These are phyloP conservation scores for Gibbula magus DNA, from an alignment of 2,888 invertebrate species.

Conservation along the genomic window DNA sequence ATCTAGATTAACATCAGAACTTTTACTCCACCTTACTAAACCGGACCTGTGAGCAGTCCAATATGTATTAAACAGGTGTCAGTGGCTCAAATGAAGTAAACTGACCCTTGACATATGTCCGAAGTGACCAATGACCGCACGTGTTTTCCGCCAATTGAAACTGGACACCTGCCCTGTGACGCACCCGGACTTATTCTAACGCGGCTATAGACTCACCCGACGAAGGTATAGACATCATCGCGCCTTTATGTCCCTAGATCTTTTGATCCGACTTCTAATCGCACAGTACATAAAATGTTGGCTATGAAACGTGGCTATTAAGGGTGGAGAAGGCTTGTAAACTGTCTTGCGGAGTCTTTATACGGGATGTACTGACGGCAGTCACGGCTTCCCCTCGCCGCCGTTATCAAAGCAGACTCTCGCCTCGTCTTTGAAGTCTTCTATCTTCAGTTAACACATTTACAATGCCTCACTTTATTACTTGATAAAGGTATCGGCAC, in stretches of 20 bases:
- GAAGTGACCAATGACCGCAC: too few relatives aligned
- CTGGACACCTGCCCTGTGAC: neutral
- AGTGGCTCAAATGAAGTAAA: too few relatives aligned
- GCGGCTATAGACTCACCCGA: neutral
- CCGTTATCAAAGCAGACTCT: conserved; percentile 10
- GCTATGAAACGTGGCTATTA: conserved; percentile 21
- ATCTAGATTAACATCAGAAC: too few relatives aligned
- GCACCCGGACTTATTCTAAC: neutral
- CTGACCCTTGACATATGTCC: too few relatives aligned
- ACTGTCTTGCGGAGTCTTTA: conserved; percentile 7
- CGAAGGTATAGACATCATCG: neutral
- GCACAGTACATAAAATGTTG: conserved; percentile 15
- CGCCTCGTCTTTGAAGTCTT: conserved; percentile 3
- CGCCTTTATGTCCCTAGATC: conserved; percentile 11
- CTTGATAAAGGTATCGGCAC: neutral
- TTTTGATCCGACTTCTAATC: conserved; percentile 24
- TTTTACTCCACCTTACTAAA: too few relatives aligned
- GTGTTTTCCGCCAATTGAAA: neutral
- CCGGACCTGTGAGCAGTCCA: too few relatives aligned
- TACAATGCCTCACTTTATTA: conserved; percentile 17
- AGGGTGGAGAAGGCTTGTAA: conserved; percentile 9
- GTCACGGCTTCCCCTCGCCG: neutral
- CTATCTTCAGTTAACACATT: neutral
- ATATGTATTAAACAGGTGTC: too few relatives aligned
- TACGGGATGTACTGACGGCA: neutral